These are phyloP conservation scores for Actias luna DNA, from an alignment of 2,888 invertebrate genomes.

Conservation along the genomic window DNA sequence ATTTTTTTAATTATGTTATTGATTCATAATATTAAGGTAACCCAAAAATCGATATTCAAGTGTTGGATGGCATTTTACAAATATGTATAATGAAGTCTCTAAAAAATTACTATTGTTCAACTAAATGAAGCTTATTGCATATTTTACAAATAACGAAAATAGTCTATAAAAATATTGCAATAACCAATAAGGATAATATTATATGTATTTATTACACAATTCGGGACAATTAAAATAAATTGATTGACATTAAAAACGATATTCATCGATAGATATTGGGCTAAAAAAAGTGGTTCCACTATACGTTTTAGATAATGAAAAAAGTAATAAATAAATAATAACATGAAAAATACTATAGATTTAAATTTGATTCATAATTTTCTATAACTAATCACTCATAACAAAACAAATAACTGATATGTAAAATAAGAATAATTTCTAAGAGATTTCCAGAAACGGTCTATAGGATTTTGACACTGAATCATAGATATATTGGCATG, in stretches of 20 bases:
- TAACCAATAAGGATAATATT: no score
- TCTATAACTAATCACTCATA: neutral
- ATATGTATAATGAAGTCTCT: no score
- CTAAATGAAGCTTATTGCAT: no score
- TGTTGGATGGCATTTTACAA: no score
- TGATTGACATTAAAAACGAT: neutral
- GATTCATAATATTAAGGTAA: no score
- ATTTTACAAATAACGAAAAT: no score
- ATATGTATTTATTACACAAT: neutral
- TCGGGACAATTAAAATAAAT: neutral
- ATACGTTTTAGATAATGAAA: neutral
- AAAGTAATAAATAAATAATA: neutral
- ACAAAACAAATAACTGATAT: neutral
- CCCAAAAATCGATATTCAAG: no score
- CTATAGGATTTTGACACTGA: no score
- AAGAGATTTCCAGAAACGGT: no score
- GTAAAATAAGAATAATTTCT: neutral
- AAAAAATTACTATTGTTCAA: no score
- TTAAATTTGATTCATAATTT: neutral
- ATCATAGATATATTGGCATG: no score
- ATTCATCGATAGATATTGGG: neutral
- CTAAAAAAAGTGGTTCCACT: neutral
- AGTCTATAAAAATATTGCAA: no score
- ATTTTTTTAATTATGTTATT: constrained; percentile 3
- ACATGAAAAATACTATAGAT: neutral